phyloP scores from a whole-genome alignment of 2,113 vertebrate species.

The Abramis brama region DNA sequence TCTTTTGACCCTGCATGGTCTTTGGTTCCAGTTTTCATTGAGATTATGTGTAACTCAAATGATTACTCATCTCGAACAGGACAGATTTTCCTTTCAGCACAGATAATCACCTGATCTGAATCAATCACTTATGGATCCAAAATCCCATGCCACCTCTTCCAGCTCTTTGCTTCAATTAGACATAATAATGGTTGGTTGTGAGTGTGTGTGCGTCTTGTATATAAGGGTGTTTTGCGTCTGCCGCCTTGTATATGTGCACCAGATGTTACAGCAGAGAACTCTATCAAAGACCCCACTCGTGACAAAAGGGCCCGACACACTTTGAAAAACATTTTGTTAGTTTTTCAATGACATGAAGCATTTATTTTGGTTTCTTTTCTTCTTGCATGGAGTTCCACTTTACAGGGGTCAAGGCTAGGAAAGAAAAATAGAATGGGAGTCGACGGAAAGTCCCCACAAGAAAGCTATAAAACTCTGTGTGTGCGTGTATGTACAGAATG shows the following conservation, averaged over 20 bases:
- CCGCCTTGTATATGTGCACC: constrained; percentile 49
- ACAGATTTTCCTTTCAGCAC: neutral
- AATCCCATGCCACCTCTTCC: neutral
- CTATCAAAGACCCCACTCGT: constrained; percentile 58
- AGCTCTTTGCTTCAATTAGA: constrained; percentile 16
- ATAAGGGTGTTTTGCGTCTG: constrained; percentile 38
- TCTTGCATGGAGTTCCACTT: constrained; percentile 70
- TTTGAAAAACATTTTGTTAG: constrained; percentile 58
- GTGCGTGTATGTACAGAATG: constrained; percentile 60
- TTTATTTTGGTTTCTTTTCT: constrained; percentile 68
- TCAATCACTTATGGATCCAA: neutral
- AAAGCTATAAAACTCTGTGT: constrained; percentile 67
- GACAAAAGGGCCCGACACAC: constrained; percentile 46
- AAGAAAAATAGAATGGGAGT: constrained; percentile 76
- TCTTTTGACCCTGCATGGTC: neutral
- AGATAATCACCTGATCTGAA: constrained; percentile 9
- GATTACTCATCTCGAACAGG: neutral
- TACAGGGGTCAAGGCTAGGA: constrained; percentile 73
- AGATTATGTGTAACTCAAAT: neutral
- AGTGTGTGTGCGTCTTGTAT: constrained; percentile 40
- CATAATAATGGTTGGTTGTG: neutral
- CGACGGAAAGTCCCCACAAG: constrained; percentile 77
- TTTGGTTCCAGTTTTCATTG: neutral
- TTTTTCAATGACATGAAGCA: constrained; percentile 62
- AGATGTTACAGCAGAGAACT: constrained; percentile 57